phyloP scores from a whole-genome alignment of 1,140 invertebrate genomes.

The Lordiphosa clarofinis region DNA sequence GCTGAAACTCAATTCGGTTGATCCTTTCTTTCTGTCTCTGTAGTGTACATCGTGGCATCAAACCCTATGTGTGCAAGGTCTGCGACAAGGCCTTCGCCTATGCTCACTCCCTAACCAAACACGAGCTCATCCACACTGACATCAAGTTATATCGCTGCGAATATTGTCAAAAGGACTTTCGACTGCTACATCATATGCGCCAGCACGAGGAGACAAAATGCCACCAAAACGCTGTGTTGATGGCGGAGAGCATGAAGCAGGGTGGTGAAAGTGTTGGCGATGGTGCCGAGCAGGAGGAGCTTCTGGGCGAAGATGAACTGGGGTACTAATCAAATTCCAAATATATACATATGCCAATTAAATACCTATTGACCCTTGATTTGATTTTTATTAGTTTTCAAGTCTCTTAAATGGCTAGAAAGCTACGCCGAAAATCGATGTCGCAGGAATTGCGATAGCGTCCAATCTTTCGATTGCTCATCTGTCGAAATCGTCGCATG shows the following conservation, averaged over 20 bases:
- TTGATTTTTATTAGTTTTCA: too few species aligned
- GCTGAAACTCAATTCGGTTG: background rate
- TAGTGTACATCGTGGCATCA: constrained; percentile 70
- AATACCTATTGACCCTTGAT: too few species aligned
- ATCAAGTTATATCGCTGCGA: constrained; percentile 70
- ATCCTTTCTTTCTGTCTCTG: background rate
- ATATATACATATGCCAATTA: too few species aligned
- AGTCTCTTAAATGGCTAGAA: constrained; percentile 65
- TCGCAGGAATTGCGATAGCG: constrained; percentile 71
- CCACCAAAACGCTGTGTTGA: constrained; percentile 68
- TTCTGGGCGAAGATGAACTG: constrained; percentile 31
- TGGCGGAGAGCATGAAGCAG: constrained; percentile 50
- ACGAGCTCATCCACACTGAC: constrained; percentile 70
- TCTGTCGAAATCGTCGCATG: constrained; percentile 71
- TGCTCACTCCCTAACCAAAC: constrained; percentile 67
- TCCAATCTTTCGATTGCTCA: constrained; percentile 69
- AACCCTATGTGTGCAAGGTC: constrained; percentile 70
- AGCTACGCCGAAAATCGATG: constrained; percentile 64
- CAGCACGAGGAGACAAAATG: constrained; percentile 71
- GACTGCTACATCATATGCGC: constrained; percentile 72
- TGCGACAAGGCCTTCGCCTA: constrained; percentile 74
- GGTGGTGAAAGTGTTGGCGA: constrained; percentile 1
- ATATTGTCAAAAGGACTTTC: constrained; percentile 72
- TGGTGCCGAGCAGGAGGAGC: constrained; percentile 40
- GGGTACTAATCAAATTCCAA: background rate